These are phyloP conservation scores for Atherinomorus stipes DNA, from an alignment of 2,113 vertebrate genomes.

Conservation along the genomic window DNA sequence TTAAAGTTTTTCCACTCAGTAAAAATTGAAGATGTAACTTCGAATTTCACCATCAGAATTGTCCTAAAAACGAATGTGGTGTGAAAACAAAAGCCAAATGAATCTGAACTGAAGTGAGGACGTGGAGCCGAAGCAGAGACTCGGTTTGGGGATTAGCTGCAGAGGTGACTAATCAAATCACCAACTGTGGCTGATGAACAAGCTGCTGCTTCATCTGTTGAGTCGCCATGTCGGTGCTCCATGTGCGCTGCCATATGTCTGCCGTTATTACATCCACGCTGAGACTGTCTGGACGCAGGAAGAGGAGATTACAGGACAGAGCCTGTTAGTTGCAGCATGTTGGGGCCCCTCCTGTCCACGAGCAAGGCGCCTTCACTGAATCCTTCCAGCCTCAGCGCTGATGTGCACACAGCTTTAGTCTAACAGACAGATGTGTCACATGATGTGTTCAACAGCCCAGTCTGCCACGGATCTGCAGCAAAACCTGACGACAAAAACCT, in stretches of 20 bases:
- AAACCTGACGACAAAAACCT: too few relatives aligned
- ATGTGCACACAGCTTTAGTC: too few relatives aligned
- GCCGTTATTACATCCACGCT: constrained; percentile 10
- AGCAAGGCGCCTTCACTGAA: neutral
- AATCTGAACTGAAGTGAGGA: neutral
- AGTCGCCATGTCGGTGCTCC: neutral
- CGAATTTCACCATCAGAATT: too few relatives aligned
- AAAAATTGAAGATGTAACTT: too few relatives aligned
- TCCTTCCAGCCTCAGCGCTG: neutral
- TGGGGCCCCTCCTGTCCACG: neutral
- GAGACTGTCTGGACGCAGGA: constrained; percentile 21
- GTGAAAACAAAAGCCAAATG: too few relatives aligned
- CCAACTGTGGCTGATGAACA: constrained; percentile 51
- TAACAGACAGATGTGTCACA: too few relatives aligned
- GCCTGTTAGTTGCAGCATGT: neutral
- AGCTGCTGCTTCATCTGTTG: constrained; percentile 55
- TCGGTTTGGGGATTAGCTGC: neutral
- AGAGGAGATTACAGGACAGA: constrained; percentile 19
- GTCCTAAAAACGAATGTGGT: too few relatives aligned
- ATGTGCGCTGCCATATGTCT: constrained; percentile 52
- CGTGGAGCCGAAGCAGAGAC: neutral
- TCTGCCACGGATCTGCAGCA: too few relatives aligned
- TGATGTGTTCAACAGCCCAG: too few relatives aligned
- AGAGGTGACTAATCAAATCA: constrained; percentile 26
- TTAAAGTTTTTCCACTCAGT: too few relatives aligned